Percentiles rank a stretch among this genome's conserved stretches.
Conservation (phyloP, 2,113 vertebrate species). For the Colistium nudipinnis region DNA sequence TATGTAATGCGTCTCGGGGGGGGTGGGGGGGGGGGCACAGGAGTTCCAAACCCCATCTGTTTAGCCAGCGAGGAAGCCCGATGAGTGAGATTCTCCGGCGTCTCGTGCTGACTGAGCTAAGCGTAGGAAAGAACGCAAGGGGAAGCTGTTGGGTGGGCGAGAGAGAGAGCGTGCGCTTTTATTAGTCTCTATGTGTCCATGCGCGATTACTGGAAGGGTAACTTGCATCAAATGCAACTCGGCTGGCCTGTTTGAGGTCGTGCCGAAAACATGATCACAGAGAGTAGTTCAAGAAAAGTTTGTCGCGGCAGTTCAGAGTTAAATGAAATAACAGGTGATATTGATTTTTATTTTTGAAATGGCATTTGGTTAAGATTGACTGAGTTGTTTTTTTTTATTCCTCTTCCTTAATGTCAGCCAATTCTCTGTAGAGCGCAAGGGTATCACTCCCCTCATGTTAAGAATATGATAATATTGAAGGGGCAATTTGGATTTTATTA, state of each 20-base stretch:
- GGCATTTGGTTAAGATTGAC: not conserved
- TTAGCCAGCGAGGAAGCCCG: slow-evolving; percentile 69
- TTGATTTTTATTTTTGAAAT: not conserved
- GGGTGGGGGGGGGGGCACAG: slow-evolving; percentile 58
- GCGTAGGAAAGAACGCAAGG: slow-evolving; percentile 55
- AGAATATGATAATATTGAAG: not conserved
- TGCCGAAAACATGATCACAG: not conserved
- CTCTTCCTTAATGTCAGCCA: slow-evolving; percentile 8
- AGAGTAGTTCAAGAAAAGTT: not conserved
- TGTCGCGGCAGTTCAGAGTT: not conserved
- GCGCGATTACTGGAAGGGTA: slow-evolving; percentile 11
- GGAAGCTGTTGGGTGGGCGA: slow-evolving; percentile 29
- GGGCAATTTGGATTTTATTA: not conserved
- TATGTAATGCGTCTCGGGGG: slow-evolving; percentile 67
- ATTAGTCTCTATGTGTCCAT: slow-evolving; percentile 21
- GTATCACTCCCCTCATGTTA: not conserved
- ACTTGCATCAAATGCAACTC: not conserved
- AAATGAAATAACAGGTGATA: not conserved
- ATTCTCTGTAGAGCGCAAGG: not conserved
- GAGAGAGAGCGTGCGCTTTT: slow-evolving; percentile 21
- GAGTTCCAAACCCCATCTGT: slow-evolving; percentile 77
- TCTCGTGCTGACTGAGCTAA: slow-evolving; percentile 60
- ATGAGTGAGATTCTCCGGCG: slow-evolving; percentile 71
- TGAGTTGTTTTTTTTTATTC: not conserved
- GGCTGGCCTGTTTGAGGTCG: not conserved